Conservation (phyloP, 2,797 vertebrate genomes). For the Adrianichthys oophorus region DNA sequence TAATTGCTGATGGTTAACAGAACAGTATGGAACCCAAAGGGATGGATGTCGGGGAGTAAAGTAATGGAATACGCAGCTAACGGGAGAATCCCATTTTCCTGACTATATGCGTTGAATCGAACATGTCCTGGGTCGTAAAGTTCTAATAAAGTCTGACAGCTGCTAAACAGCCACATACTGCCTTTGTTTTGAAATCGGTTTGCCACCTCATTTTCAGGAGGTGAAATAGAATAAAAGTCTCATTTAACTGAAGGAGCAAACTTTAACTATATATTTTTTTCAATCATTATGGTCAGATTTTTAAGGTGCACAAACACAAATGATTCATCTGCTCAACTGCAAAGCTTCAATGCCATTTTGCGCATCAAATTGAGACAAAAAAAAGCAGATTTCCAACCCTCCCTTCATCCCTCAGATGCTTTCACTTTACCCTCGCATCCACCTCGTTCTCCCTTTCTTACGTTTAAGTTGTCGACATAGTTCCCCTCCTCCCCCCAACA, state of each 20-base stretch:
- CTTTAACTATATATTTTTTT: not conserved
- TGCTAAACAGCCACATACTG: not conserved
- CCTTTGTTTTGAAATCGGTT: not conserved
- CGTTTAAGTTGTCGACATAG: slow-evolving; percentile 62
- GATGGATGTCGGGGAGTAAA: slow-evolving; percentile 79
- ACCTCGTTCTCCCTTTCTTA: slow-evolving; percentile 62
- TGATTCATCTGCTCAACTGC: slow-evolving; percentile 14
- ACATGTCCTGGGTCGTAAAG: slow-evolving; percentile 19
- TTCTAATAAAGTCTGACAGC: slow-evolving; percentile 6
- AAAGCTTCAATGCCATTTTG: slow-evolving; percentile 48
- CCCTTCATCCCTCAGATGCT: slow-evolving; percentile 32
- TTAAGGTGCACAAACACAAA: not conserved
- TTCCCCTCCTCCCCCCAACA: slow-evolving; percentile 58
- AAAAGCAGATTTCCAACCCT: slow-evolving; percentile 38
- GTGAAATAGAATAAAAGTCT: too few species aligned
- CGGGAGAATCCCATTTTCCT: slow-evolving; percentile 64
- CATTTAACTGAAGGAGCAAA: not conserved
- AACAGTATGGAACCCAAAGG: slow-evolving; percentile 94
- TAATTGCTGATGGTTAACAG: slow-evolving; percentile 99
- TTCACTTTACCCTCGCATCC: slow-evolving; percentile 54
- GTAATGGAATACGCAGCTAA: slow-evolving; percentile 75
- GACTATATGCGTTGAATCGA: slow-evolving; percentile 47
- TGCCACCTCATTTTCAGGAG: too few species aligned
- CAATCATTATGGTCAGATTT: not conserved
- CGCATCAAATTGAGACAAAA: slow-evolving; percentile 55